Evolutionary conservation across 1,140 invertebrate genomes (phyloP).

Genomic region (Euwallacea similis): DNA sequence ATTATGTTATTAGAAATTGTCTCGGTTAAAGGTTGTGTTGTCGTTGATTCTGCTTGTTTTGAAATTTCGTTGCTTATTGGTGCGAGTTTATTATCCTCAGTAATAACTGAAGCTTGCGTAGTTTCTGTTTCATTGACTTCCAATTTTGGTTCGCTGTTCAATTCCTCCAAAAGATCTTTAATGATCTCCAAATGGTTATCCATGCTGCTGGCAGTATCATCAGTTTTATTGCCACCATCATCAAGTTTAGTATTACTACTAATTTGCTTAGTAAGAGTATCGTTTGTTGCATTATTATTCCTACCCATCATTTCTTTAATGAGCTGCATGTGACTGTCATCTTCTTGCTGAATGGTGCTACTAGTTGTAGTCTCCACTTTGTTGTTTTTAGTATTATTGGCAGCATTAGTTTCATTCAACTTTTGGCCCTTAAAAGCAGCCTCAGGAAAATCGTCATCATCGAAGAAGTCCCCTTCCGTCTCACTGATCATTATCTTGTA

Average conservation of each 20-base stretch:
- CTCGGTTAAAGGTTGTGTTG: too few species aligned
- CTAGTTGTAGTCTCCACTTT: not conserved
- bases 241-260: too few species aligned
- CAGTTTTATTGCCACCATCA: too few species aligned
- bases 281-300: not conserved
- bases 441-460: constrained; percentile 11
- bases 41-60: too few species aligned
- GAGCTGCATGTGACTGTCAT: too few species aligned
- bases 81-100: too few species aligned
- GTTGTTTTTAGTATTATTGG: not conserved
- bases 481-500: constrained; percentile 28
- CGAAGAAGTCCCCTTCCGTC: constrained; percentile 29
- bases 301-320: too few species aligned
- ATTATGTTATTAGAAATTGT: not conserved
- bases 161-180: not conserved
- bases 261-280: too few species aligned
- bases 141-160: not conserved
- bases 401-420: not conserved
- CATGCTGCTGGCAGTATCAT: not conserved
- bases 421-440: not conserved
- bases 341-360: not conserved
- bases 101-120: not conserved
- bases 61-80: too few species aligned
- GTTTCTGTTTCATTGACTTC: not conserved
- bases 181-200: not conserved